Percentiles rank a stretch among this genome's conserved stretches.
Evolutionary conservation across 2,113 vertebrate genomes (phyloP).

Genomic region (Astur gentilis): DNA sequence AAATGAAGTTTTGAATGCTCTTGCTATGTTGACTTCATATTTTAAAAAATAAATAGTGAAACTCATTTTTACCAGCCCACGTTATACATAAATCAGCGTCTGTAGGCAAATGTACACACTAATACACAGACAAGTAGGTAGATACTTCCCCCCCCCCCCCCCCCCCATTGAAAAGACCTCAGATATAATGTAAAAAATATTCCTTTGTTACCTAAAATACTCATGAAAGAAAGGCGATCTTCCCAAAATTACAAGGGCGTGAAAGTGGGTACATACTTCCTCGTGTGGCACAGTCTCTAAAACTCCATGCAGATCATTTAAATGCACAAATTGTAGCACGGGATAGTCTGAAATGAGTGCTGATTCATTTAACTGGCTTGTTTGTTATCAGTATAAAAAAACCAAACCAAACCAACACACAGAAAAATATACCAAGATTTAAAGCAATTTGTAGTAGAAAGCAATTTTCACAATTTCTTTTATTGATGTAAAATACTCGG

Average conservation of each 20-base stretch:
- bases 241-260: not conserved
- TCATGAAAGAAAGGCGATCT: not conserved
- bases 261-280: not conserved
- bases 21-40: not conserved
- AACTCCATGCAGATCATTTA: not conserved
- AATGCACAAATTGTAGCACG: not conserved
- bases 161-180: not conserved
- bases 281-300: not conserved
- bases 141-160: not conserved
- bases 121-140: not conserved
- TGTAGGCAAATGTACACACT: not conserved
- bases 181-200: not conserved
- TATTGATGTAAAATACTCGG: not conserved
- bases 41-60: not conserved
- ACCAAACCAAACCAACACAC: fast-evolving
- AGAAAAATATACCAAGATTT: not conserved
- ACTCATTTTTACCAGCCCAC: not conserved
- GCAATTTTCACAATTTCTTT: not conserved
- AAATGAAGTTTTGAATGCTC: not conserved
- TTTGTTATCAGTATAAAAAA: not conserved
- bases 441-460: not conserved
- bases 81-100: not conserved
- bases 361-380: not conserved
- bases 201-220: not conserved
- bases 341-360: not conserved